Evolutionary conservation across 2,113 vertebrate species (phyloP).

Genomic region (Butorides virescens): DNA sequence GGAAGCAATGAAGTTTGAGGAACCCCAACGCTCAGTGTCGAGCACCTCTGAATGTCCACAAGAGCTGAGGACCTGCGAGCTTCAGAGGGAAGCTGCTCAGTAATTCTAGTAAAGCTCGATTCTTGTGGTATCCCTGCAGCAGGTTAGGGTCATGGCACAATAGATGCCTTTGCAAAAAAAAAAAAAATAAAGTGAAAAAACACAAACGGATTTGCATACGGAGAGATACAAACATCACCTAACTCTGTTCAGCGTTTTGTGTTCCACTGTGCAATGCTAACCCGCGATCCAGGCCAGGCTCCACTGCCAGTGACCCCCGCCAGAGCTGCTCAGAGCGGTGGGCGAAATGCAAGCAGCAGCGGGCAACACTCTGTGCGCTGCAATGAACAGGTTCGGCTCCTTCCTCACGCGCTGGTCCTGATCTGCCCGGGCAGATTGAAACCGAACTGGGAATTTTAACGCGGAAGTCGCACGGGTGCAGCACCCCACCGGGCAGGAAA

Average conservation of each 20-base stretch:
- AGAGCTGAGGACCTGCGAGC: not conserved
- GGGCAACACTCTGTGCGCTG: not conserved
- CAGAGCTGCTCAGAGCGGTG: fast-evolving
- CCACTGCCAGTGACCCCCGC: not conserved
- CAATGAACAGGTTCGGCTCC: not conserved
- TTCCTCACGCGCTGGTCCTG: not conserved
- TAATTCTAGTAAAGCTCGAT: not conserved
- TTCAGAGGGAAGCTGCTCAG: not conserved
- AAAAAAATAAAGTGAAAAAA: not conserved
- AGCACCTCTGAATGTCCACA: not conserved
- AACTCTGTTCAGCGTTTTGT: not conserved
- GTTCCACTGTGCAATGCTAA: not conserved
- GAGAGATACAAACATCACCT: not conserved
- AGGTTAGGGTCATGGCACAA: not conserved
- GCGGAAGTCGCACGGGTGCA: fast-evolving
- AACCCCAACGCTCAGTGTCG: not conserved
- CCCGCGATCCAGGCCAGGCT: not conserved
- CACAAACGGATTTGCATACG: not conserved
- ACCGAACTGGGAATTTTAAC: not conserved
- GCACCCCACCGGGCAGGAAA: not conserved
- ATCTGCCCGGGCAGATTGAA: not conserved
- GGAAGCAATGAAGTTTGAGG: not conserved
- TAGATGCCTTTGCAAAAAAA: not conserved
- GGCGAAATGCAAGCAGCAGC: not conserved
- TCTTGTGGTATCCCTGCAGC: not conserved